Base-by-base conservation (phyloP, 2,797 vertebrate species). In the Neostethus bicornis region DNA sequence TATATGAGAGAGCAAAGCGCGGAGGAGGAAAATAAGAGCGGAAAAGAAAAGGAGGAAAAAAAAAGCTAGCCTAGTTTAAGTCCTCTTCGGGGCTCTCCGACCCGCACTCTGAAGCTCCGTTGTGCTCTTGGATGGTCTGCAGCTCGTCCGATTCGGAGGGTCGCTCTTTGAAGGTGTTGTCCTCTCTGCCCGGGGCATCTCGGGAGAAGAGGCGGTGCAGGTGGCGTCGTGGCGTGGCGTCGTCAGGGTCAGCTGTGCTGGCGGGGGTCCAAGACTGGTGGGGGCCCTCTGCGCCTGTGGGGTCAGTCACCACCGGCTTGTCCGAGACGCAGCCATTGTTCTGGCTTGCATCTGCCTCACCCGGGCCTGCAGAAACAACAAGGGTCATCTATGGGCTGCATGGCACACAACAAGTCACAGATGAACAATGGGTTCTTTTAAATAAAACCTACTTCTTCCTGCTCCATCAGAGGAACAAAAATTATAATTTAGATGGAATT, bases 121-220 rank as follows among this genome's bases (percentile, higher is more conserved):
- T 92, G 94, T 97, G 94, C 81, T 98, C 97, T 56, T 92, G 93
- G 91, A 98, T 98, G 94, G 96, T 97, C 94, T 98, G 96, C 75
- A 98, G 93, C 92, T 98, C 97, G 73, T 98, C 97, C 51, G 97
- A 98, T 90, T 98, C 96, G 0, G 96, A 98, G 84, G 97, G 94
- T 90, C 97, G 94, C 68, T 98, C 96, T 98, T 98, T 98, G 96
- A 99, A 99, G 96, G 97, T 99, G 95, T 99, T 99, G 94, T 99
- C 97, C 88, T 98, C 95, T 68, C 97, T 92, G 51, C 96, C 96
- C 68, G 97, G 97, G 82, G 97, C 97, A 94, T 99, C 97, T 93
- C 97, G 96, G 93, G 97, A 98, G 92, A 99, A 99, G 91, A 99
- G 96, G 96, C 97, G 97, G 95, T 89, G 89, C 94, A 98, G 92